Evolutionary conservation across 2,888 invertebrate genomes (phyloP).

Genomic region (Abrostola tripartita): DNA sequence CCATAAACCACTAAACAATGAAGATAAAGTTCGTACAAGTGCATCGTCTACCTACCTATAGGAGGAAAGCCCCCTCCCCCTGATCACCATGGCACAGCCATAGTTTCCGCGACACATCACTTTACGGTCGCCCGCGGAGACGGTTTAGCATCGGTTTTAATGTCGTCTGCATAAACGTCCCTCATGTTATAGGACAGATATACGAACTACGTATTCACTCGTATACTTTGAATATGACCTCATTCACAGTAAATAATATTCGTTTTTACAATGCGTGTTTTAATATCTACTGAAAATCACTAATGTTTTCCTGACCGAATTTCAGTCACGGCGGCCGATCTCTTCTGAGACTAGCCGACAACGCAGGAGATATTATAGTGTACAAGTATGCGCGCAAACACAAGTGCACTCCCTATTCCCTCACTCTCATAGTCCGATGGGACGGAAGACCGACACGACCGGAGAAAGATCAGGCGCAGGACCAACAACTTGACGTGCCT

Average conservation of each 20-base stretch:
- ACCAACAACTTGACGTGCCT: no score
- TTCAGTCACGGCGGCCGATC: no score
- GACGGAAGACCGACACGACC: no score
- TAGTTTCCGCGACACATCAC: conserved; percentile 79
- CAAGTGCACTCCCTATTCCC: no score
- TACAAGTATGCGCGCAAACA: no score
- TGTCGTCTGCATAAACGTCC: conserved; percentile 47
- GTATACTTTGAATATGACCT: background rate
- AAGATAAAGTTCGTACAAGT: conserved; percentile 15
- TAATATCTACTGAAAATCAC: no score
- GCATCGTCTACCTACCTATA: conserved; percentile 23
- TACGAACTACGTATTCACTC: background rate
- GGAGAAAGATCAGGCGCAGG: no score
- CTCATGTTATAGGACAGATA: conserved; percentile 25
- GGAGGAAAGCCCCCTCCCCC: conserved; percentile 20
- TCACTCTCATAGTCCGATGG: no score
- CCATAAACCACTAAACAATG: background rate
- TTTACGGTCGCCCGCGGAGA: conserved; percentile 71
- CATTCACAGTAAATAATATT: background rate
- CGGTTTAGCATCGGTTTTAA: conserved; percentile 62
- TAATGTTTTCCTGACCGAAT: no score
- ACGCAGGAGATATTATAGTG: no score
- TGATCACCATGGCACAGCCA: conserved; percentile 39
- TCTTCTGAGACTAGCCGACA: no score
- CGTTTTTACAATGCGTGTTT: no score